Percentiles rank a stretch among this genome's conserved stretches.
These are phyloP conservation scores for Phyllotis vaccarum DNA, from an alignment of 2,797 vertebrate species.

Conservation along the genomic window DNA sequence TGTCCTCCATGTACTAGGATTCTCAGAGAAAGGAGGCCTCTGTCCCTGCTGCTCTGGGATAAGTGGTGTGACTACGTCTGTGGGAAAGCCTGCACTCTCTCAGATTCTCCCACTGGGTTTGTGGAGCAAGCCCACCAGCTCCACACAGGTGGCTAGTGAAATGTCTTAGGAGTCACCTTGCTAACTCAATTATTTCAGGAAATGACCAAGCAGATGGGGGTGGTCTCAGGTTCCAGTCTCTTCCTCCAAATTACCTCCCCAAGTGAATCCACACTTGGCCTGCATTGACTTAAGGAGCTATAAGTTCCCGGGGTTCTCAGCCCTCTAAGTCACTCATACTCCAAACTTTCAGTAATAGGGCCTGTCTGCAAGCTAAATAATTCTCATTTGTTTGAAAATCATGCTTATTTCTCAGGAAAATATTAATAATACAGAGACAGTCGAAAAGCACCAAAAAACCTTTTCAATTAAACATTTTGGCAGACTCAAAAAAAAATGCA, in stretches of 20 bases:
- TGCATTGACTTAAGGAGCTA: neutral
- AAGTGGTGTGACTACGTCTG: neutral
- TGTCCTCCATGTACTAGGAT: neutral
- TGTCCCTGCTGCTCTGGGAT: neutral
- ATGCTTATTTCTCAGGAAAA: neutral
- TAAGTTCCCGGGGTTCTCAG: too few species aligned
- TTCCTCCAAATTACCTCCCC: neutral
- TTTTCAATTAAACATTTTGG: neutral
- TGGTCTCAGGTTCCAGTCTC: neutral
- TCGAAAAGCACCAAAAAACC: neutral
- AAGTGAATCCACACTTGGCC: neutral
- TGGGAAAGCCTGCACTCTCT: neutral
- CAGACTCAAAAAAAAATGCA: neutral
- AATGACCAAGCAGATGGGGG: neutral
- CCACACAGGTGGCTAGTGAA: neutral
- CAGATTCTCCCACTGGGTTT: neutral
- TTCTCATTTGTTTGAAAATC: neutral
- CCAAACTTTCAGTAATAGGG: neutral
- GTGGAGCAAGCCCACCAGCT: neutral
- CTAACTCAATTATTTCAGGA: conserved; percentile 4
- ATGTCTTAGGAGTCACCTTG: neutral
- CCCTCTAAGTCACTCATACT: neutral
- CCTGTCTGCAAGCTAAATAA: neutral
- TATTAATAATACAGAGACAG: neutral
- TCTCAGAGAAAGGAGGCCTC: neutral